These are phyloP conservation scores for Atlantisia rogersi DNA, from an alignment of 2,113 vertebrate genomes.

Conservation along the genomic window DNA sequence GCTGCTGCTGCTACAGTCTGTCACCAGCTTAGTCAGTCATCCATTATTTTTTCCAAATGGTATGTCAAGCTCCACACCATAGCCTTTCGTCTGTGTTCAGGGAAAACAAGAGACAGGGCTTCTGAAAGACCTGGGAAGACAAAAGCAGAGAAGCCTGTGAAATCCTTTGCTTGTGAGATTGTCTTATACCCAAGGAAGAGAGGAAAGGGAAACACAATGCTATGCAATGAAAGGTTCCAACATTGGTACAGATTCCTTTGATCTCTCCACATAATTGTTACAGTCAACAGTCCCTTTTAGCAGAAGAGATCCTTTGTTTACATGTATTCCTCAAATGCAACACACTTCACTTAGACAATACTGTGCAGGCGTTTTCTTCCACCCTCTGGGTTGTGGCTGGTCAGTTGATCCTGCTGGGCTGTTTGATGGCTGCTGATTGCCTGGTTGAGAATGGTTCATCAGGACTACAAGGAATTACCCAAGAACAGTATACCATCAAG, in stretches of 20 bases:
- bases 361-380: not conserved
- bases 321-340: not conserved
- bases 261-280: not conserved
- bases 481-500: not conserved
- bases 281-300: not conserved
- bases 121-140: not conserved
- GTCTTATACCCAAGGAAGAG: not conserved
- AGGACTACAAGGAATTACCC: not conserved
- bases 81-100: not conserved
- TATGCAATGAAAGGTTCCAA: not conserved
- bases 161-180: not conserved
- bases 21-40: slow-evolving; percentile 49
- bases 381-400: not conserved
- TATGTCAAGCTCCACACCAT: slow-evolving; percentile 3
- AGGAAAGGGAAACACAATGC: not conserved
- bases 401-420: not conserved
- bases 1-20: slow-evolving; percentile 42
- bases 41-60: slow-evolving; percentile 57
- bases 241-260: not conserved
- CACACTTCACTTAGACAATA: not conserved
- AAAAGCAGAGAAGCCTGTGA: not conserved
- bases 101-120: not conserved
- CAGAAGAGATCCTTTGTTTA: not conserved
- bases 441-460: not conserved
- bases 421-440: not conserved